A percentile compares a stretch with the other conserved stretches of the same genome.
Conservation (phyloP, 1,140 invertebrate genomes). For the Oppia nitens region DNA sequence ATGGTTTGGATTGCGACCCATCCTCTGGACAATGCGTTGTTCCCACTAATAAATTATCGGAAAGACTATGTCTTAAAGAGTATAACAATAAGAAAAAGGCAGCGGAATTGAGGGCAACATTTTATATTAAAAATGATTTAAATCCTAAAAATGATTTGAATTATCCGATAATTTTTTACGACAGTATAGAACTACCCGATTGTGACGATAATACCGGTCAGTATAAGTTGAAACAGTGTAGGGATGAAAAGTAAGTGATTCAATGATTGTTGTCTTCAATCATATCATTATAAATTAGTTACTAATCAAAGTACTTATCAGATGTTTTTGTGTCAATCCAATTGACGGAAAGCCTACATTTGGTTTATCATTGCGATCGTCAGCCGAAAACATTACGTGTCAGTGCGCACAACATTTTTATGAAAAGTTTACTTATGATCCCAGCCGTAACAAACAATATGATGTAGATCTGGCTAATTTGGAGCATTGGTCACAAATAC, state of each 20-base stretch:
- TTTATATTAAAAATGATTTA: background rate
- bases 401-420: background rate
- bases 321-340: background rate
- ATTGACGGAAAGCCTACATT: background rate
- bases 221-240: background rate
- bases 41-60: background rate
- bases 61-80: background rate
- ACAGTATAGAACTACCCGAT: background rate
- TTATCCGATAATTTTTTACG: too few species aligned
- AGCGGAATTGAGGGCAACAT: background rate
- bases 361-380: background rate
- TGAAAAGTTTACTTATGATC: background rate
- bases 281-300: too few species aligned
- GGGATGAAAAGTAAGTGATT: background rate
- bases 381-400: background rate
- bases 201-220: background rate
- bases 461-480: background rate
- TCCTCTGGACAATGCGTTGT: background rate
- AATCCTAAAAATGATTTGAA: background rate
- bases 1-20: background rate
- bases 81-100: background rate
- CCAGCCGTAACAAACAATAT: background rate
- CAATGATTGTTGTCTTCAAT: too few species aligned
- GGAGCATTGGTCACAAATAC: background rate
- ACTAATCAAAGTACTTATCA: too few species aligned